phyloP scores from a whole-genome alignment of 2,797 vertebrate species.

The Cuniculus paca region DNA sequence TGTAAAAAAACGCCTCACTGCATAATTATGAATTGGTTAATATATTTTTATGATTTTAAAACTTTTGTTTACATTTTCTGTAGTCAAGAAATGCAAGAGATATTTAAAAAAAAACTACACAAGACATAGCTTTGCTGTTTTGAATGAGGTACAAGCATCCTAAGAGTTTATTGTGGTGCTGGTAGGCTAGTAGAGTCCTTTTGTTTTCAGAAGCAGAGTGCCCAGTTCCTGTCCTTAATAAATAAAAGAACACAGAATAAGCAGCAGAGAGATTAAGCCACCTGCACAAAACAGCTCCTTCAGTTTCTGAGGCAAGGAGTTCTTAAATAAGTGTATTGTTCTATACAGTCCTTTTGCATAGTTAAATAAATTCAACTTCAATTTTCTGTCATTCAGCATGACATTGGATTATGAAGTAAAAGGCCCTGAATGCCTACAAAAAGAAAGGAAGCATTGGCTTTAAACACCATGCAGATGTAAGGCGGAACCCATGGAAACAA shows the following conservation, averaged over 20 bases:
- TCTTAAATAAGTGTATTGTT: slow-evolving; percentile 76
- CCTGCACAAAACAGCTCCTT: slow-evolving; percentile 78
- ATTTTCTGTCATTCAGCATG: slow-evolving; percentile 83
- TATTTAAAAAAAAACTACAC: slow-evolving; percentile 36
- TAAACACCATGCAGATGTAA: slow-evolving; percentile 86
- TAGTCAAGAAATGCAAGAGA: slow-evolving; percentile 2
- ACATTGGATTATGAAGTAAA: slow-evolving; percentile 75
- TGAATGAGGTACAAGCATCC: background rate
- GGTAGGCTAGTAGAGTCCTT: background rate
- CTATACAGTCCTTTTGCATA: slow-evolving; percentile 58
- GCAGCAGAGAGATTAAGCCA: slow-evolving; percentile 70
- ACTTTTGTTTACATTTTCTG: slow-evolving; percentile 27
- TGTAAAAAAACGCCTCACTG: background rate
- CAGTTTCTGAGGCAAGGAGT: slow-evolving; percentile 56
- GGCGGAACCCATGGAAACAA: slow-evolving; percentile 82
- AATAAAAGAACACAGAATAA: slow-evolving; percentile 2
- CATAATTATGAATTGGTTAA: slow-evolving; percentile 10
- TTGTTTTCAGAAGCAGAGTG: slow-evolving; percentile 59
- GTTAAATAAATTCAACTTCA: slow-evolving; percentile 74
- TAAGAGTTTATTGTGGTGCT: slow-evolving; percentile 48
- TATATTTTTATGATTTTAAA: slow-evolving; percentile 25
- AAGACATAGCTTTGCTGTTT: slow-evolving; percentile 12
- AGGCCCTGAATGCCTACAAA: slow-evolving; percentile 65
- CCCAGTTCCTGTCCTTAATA: slow-evolving; percentile 28
- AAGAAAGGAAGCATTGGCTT: slow-evolving; percentile 77